These are phyloP conservation scores for Campoplex capitator DNA, from an alignment of 2,888 invertebrate species.

Conservation along the genomic window DNA sequence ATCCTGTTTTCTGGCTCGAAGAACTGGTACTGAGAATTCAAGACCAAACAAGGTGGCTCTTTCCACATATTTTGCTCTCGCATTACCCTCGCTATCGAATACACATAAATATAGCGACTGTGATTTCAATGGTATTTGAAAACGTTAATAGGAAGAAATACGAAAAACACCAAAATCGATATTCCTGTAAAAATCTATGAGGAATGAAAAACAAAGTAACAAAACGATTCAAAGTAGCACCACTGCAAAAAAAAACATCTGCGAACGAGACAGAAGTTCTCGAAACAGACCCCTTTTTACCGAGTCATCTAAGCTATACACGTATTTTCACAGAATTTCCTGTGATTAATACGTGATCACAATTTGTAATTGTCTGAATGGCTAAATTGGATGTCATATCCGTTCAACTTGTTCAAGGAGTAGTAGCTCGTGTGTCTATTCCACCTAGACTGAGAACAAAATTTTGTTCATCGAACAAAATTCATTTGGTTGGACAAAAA, in stretches of 20 bases:
- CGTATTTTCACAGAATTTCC: neutral
- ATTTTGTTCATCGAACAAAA: no score
- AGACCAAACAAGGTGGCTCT: constrained; percentile 62
- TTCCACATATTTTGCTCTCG: constrained; percentile 36
- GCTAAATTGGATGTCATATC: neutral
- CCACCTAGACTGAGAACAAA: neutral
- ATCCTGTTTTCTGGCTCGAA: constrained; percentile 59
- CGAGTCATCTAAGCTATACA: neutral
- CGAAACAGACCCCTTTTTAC: neutral
- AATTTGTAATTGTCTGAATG: neutral
- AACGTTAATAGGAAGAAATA: neutral
- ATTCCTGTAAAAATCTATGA: neutral
- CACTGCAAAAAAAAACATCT: neutral
- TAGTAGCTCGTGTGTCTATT: neutral
- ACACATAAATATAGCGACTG: neutral
- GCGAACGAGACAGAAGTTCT: neutral
- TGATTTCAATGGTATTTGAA: neutral
- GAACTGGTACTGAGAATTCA: constrained; percentile 65
- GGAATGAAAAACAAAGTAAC: neutral
- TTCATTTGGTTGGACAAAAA: no score
- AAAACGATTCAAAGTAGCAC: neutral
- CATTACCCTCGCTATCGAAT: constrained; percentile 39
- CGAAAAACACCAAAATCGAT: neutral
- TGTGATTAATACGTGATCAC: neutral
- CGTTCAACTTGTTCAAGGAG: neutral